Evolutionary conservation across 2,888 invertebrate genomes (phyloP), one percentile per base, ranked within the genome.

Genomic region (Portevinia maculata): DNA sequence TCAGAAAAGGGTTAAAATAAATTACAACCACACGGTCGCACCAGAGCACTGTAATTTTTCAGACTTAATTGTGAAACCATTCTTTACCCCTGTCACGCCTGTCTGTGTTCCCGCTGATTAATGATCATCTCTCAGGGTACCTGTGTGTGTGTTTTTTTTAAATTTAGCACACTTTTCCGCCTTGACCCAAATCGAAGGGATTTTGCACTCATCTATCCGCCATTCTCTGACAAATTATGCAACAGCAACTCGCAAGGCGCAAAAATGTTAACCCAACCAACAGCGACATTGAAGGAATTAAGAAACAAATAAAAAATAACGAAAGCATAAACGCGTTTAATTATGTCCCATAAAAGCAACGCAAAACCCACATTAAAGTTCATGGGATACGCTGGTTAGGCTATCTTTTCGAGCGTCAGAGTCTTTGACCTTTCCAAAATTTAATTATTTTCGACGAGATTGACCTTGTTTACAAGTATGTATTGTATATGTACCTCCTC

Each of bases 131-230:
- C 48, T 60, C 50, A 48, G 39, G 17, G 37, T 24, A 24, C 24
- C 5, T 48, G 32, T n/a, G 53, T 34, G 48, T 55, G n/a, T 67
- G 50, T 28, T 39, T 8, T 19, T 55, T 17, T 37, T 59, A 15
- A 59, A 67, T 44, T 48, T 28, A 55, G 46, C 59, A 78, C 44
- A 55, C 24, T 46, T 13, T 55, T 50, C 59, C 52, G 74, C 79
- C 74, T 79, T 79, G 79, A 79, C 79, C 79, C 67, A 74, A 79
- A 74, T 79, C 69, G 62, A 41, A 50, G 67, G 62, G 55, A 69
- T 62, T 69, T 17, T 19, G 62, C 69, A 62, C 69, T 79, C 69
- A 69, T 60, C 24, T 62, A 62, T 19, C n/a, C 17, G 19, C 24
- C 17, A 30, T 37, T 60, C 60, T 74, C 53, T 69, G 69, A 69